phyloP scores from a whole-genome alignment of 2,113 vertebrate species.

The Mesoclemmys tuberculata region DNA sequence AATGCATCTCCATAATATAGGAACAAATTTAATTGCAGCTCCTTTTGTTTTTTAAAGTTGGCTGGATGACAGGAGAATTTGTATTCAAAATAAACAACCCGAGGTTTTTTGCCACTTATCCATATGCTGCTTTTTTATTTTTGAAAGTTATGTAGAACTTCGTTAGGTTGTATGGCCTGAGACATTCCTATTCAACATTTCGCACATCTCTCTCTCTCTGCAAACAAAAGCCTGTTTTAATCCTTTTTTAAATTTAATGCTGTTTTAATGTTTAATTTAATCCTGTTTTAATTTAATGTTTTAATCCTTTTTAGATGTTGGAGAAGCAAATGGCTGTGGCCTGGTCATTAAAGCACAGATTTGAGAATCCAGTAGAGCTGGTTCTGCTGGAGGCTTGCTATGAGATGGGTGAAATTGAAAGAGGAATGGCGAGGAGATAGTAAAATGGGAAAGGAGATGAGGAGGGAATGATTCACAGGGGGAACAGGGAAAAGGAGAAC shows the following conservation, averaged over 20 bases:
- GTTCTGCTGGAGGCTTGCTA: not conserved
- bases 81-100: not conserved
- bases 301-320: not conserved
- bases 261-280: too few species aligned
- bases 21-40: conserved; percentile 47
- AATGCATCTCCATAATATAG: conserved; percentile 52
- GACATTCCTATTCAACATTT: not conserved
- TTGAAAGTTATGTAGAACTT: not conserved
- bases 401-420: not conserved
- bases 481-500: not conserved
- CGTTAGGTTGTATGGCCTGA: not conserved
- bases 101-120: not conserved
- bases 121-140: not conserved
- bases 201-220: not conserved
- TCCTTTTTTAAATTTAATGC: too few species aligned
- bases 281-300: too few species aligned
- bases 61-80: conserved; percentile 26
- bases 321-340: not conserved
- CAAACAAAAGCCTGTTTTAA: not conserved
- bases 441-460: not conserved
- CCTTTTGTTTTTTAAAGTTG: conserved; percentile 61
- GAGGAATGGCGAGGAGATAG: not conserved
- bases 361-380: not conserved
- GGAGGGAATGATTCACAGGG: not conserved
- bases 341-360: not conserved